Conservation (phyloP, 2,888 invertebrate genomes). For the Julus scanicus region DNA sequence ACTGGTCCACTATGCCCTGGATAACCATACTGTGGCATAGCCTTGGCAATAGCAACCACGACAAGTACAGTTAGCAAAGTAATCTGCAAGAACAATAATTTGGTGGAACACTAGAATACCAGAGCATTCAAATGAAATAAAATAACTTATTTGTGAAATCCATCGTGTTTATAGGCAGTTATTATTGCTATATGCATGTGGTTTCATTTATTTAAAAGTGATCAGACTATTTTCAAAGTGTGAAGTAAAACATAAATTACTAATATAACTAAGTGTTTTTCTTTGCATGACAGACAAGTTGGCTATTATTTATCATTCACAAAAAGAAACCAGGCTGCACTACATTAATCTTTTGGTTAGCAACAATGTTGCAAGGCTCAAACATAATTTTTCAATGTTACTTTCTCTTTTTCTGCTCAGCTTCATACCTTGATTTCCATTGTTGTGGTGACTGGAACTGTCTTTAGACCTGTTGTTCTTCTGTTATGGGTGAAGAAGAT, state of each 20-base stretch:
- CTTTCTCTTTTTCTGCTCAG: not conserved
- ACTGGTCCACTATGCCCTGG: conserved; percentile 6
- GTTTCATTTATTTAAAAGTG: no score
- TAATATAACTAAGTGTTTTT: not conserved
- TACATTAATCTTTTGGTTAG: not conserved
- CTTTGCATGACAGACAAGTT: not conserved
- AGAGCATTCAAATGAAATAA: no score
- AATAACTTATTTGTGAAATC: no score
- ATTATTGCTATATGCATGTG: no score
- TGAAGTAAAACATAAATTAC: not conserved
- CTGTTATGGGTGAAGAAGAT: not conserved
- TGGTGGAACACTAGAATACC: no score
- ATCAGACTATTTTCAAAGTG: no score
- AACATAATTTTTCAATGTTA: not conserved
- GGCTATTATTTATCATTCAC: not conserved
- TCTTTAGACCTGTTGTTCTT: not conserved
- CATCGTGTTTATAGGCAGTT: not conserved
- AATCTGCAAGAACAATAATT: not conserved
- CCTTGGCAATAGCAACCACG: not conserved
- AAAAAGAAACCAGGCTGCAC: not conserved
- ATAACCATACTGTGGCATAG: conserved; percentile 23
- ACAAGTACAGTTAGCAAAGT: not conserved
- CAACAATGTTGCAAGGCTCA: not conserved
- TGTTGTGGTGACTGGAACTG: not conserved
- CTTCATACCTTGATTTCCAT: not conserved